Percentiles rank a stretch among this genome's conserved stretches.
phyloP scores from a whole-genome alignment of 2,888 invertebrate species.

The Strigamia crassipes region DNA sequence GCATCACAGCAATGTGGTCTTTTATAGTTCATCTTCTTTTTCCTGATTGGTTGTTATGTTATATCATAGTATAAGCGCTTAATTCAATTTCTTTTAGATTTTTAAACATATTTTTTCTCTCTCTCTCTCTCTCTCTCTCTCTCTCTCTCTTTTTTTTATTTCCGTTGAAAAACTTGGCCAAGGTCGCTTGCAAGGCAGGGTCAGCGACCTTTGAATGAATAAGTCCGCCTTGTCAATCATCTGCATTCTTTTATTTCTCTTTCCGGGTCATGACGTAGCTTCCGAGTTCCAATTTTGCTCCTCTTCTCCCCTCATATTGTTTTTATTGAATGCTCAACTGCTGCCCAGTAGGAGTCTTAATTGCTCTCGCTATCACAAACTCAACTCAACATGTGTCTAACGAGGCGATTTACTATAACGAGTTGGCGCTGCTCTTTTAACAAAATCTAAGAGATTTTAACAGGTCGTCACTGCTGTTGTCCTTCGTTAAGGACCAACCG shows the following conservation, averaged over 20 bases:
- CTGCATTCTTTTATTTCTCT: neutral
- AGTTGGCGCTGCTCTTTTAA: slow-evolving; percentile 10
- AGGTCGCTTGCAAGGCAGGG: neutral
- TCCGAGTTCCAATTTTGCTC: neutral
- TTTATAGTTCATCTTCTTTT: neutral
- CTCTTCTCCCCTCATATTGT: slow-evolving; percentile 22
- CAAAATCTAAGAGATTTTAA: slow-evolving; percentile 15
- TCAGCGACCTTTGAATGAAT: slow-evolving; percentile 36
- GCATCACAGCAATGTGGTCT: neutral
- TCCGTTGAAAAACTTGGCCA: slow-evolving; percentile 29
- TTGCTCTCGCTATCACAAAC: neutral
- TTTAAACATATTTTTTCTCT: too few species aligned
- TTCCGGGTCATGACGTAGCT: slow-evolving; percentile 27
- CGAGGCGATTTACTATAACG: neutral
- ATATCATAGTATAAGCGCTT: neutral
- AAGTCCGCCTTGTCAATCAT: slow-evolving; percentile 36
- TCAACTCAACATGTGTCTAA: neutral
- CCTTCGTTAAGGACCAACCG: neutral
- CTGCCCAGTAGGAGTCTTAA: slow-evolving; percentile 22
- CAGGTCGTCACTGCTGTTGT: slow-evolving; percentile 40
- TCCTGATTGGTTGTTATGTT: neutral
- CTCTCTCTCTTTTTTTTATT: neutral
- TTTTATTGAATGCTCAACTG: neutral
- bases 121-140: neutral
- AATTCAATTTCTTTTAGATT: neutral